These are phyloP conservation scores for Ectemnius cavifrons DNA, from an alignment of 2,888 invertebrate species.

Conservation along the genomic window DNA sequence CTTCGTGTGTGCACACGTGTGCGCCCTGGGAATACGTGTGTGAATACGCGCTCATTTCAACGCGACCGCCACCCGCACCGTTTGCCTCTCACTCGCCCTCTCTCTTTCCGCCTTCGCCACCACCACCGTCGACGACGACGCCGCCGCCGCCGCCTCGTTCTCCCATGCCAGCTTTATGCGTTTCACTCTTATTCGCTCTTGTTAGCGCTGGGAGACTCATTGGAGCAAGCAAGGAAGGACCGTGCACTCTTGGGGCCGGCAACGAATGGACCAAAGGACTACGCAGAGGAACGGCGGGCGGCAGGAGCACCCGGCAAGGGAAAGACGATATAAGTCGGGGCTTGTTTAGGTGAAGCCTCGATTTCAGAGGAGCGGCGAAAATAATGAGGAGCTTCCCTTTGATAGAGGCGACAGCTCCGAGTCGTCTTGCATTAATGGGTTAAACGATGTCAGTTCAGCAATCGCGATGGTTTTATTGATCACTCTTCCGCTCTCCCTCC, in stretches of 20 bases:
- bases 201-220: slow-evolving; percentile 44
- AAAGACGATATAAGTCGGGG: no score
- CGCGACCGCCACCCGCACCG: slow-evolving; percentile 49
- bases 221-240: slow-evolving; percentile 25
- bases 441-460: neutral
- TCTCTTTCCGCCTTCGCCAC: neutral
- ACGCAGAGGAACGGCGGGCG: slow-evolving; percentile 17
- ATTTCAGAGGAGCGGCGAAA: no score
- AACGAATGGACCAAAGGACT: slow-evolving; percentile 9
- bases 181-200: slow-evolving; percentile 51
- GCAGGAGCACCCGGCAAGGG: no score
- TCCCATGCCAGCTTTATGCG: no score
- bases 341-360: no score
- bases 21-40: slow-evolving; percentile 43
- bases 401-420: no score
- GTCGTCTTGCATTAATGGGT: neutral
- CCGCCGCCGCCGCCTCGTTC: no score
- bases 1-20: slow-evolving; percentile 31
- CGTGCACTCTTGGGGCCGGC: neutral
- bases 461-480: neutral
- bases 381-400: no score
- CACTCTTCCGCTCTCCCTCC: no score
- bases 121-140: no score
- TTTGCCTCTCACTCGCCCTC: slow-evolving; percentile 41
- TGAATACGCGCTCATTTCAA: slow-evolving; percentile 58